Evolutionary conservation across 2,113 vertebrate species (phyloP).

Genomic region (Dinomys branickii): DNA sequence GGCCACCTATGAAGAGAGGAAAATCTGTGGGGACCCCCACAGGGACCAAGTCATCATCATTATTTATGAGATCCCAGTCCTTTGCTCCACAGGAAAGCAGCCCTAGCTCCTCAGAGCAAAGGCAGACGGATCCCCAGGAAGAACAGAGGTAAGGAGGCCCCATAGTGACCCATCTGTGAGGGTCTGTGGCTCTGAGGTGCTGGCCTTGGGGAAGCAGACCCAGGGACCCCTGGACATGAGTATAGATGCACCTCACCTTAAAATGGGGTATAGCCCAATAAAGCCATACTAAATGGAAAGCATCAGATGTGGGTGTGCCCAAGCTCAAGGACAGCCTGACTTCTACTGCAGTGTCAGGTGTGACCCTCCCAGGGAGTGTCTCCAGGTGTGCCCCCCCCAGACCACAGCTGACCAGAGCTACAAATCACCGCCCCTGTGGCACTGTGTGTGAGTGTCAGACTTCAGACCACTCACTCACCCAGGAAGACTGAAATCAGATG

Average conservation of each 20-base stretch:
- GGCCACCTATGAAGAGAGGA: accelerated
- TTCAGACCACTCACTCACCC: neutral
- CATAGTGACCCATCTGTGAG: no score
- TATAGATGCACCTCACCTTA: neutral
- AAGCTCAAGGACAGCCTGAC: neutral
- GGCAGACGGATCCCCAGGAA: neutral
- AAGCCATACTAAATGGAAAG: neutral
- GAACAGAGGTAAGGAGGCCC: neutral
- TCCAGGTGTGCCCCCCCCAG: neutral
- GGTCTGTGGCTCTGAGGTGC: neutral
- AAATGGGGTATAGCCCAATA: neutral
- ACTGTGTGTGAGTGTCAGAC: neutral
- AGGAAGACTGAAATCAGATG: neutral
- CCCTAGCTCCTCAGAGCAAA: no score
- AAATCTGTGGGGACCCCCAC: neutral
- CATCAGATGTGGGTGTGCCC: neutral
- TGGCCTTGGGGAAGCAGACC: neutral
- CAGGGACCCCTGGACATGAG: neutral
- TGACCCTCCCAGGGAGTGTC: neutral
- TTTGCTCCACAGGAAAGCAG: neutral
- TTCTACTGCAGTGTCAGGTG: neutral
- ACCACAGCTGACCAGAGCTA: neutral
- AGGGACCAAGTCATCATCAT: neutral
- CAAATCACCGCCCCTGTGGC: no score
- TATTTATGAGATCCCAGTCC: neutral